Evolutionary conservation across 2,113 vertebrate species (phyloP).

Genomic region (Baryphthengus martii): DNA sequence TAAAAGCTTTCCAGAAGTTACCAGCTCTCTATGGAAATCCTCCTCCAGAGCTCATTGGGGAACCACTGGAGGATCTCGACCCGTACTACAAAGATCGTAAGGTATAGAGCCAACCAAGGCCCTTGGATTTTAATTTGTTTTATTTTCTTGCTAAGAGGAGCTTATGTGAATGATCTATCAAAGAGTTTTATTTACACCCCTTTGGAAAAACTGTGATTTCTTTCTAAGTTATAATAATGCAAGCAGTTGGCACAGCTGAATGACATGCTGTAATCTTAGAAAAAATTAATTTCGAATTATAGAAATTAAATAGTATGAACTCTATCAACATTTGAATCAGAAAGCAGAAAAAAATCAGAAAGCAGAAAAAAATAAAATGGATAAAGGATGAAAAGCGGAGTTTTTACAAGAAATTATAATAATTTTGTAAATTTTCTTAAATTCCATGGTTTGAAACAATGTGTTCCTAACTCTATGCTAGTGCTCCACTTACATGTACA

Average conservation of each 20-base stretch:
- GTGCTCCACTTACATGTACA: background rate
- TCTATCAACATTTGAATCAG: background rate
- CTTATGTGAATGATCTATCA: background rate
- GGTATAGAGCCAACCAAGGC: slow-evolving; percentile 67
- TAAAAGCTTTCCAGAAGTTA: slow-evolving; percentile 90
- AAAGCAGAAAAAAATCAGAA: background rate
- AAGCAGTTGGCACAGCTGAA: background rate
- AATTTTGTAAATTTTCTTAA: background rate
- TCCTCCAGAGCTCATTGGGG: slow-evolving; percentile 84
- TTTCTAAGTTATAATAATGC: background rate
- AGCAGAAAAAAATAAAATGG: background rate
- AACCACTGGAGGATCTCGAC: slow-evolving; percentile 93
- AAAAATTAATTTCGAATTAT: background rate
- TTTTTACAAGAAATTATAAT: background rate
- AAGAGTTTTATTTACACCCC: background rate
- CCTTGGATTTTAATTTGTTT: background rate
- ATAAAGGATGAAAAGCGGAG: background rate
- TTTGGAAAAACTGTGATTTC: background rate
- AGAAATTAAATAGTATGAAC: background rate
- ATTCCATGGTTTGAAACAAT: background rate
- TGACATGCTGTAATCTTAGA: background rate
- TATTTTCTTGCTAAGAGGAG: background rate
- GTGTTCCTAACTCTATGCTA: background rate
- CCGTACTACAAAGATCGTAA: slow-evolving; percentile 87
- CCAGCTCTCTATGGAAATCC: slow-evolving; percentile 91